Evolutionary conservation across 2,797 vertebrate genomes (phyloP), one percentile per base, ranked within the genome.

Genomic region (Lacerta bilineata): DNA sequence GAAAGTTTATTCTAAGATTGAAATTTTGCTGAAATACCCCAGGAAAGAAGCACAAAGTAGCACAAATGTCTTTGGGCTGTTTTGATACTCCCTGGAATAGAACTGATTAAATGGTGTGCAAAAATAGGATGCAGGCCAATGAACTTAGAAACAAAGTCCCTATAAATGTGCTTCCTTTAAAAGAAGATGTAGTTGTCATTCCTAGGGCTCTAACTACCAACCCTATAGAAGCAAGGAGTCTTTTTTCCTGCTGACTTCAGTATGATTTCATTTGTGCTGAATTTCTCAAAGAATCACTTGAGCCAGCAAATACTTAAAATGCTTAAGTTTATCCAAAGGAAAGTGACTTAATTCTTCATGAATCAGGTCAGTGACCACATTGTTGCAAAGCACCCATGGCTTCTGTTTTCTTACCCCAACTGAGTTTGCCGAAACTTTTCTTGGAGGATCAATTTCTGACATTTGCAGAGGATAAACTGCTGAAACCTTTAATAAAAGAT

Each of bases 401-500:
- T 33, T 75, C 72, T 39, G 25, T 64, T 80, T 50, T 46, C 79
- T 66, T 87, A 25, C 27, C 27, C 39, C 71, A 41, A 25, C 20
- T 9, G 23, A 75, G 79, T 87, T 64, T 46, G 29, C 69, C 17
- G 79, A 66, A 87, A 87, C 50, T 82, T 87, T 85, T n/a, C 25
- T 43, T 36, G 74, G 46, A 83, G 59, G 75, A 84, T 78, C 72
- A 41, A 18, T 84, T 83, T 77, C 61, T 83, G 78, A 87, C 86
- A 75, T 82, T 87, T 75, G 69, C 36, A 8, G 79, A 87, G 86
- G 79, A 82, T 75, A 82, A 64, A 75, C 69, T 75, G 69, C 50
- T 87, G 79, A 87, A 87, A n/a, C 86, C 78, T 36, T 50, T 55
- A 87, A 81, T 87, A 82, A 82, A 87, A 82, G 86, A 82, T 87